Evolutionary conservation across 2,888 invertebrate species (phyloP).

Genomic region (Stomorhina lunata): DNA sequence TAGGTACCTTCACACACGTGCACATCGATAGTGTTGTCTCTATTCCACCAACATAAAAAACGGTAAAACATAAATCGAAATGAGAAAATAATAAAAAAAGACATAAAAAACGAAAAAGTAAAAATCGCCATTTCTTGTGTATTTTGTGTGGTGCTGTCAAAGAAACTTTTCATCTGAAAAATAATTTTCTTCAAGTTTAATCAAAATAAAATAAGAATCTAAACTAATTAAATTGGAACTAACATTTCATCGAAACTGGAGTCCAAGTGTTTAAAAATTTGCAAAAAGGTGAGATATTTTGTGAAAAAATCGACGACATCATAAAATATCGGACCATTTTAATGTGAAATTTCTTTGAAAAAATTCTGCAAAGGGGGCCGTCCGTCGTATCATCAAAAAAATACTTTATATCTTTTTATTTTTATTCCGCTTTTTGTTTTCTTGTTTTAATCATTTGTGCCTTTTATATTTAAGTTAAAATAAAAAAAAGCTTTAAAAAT

Average conservation of each 20-base stretch:
- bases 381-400: not conserved
- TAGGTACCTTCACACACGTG: constrained; percentile 40
- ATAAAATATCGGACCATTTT: not conserved
- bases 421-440: constrained; percentile 15
- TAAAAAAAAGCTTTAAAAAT: not conserved
- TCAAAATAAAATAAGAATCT: constrained; percentile 6
- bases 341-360: not conserved
- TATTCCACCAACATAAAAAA: constrained; percentile 19
- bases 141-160: constrained; percentile 41
- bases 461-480: not conserved
- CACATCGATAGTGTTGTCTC: constrained; percentile 45
- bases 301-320: not conserved
- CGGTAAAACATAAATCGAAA: constrained; percentile 13
- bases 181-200: constrained; percentile 25
- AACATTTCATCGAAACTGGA: not conserved
- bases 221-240: not conserved
- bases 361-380: constrained; percentile 18
- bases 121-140: constrained; percentile 52
- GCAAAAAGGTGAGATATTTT: not conserved
- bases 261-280: not conserved
- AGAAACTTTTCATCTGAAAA: constrained; percentile 24
- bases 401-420: not conserved
- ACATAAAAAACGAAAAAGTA: constrained; percentile 1
- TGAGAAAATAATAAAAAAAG: not conserved
- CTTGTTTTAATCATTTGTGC: not conserved